A percentile compares a stretch with the other conserved stretches of the same genome.
These are phyloP conservation scores for Sphenodon punctatus DNA, from an alignment of 2,797 vertebrate genomes.

Conservation along the genomic window DNA sequence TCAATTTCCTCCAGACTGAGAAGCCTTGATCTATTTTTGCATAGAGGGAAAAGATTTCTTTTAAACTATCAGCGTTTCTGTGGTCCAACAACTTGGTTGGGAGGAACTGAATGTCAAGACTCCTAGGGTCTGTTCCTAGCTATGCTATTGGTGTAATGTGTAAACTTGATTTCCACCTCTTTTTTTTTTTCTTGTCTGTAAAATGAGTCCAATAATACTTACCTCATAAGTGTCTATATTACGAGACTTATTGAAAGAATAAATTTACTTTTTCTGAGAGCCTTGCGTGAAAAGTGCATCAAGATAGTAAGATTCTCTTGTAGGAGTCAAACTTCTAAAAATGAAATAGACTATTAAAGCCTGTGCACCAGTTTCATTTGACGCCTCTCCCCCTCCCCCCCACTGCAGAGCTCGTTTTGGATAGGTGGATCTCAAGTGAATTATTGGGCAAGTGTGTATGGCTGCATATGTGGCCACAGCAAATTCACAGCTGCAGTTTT, in stretches of 20 bases:
- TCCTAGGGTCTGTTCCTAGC: background rate
- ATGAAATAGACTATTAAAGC: background rate
- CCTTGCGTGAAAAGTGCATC: background rate
- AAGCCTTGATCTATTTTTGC: background rate
- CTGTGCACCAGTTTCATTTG: background rate
- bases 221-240: background rate
- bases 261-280: background rate
- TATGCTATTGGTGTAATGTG: accelerated
- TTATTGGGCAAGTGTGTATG: too few species aligned
- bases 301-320: background rate
- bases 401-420: too few species aligned
- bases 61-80: background rate
- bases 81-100: background rate
- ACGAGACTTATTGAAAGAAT: background rate
- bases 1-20: background rate
- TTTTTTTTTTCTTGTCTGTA: background rate
- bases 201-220: background rate
- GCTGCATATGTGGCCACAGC: too few species aligned
- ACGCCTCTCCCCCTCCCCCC: too few species aligned
- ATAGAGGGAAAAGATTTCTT: too few species aligned
- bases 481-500: too few species aligned
- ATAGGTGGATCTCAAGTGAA: too few species aligned
- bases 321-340: background rate
- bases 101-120: background rate
- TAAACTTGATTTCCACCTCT: background rate